Evolutionary conservation across 2,113 vertebrate genomes (phyloP).

Genomic region (Mobula birostris): DNA sequence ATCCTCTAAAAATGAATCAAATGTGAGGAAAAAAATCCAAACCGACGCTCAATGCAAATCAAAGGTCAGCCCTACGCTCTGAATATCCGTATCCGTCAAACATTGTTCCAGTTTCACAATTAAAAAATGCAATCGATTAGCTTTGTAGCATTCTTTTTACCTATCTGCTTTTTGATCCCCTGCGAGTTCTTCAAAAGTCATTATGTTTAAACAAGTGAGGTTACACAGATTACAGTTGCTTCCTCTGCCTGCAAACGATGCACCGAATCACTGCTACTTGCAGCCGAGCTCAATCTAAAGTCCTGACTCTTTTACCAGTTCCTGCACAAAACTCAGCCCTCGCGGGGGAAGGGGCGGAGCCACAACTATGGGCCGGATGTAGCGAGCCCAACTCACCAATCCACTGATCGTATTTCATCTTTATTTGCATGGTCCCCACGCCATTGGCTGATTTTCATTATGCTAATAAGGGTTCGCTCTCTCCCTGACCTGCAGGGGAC

Average conservation of each 20-base stretch:
- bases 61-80: not conserved
- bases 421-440: not conserved
- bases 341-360: not conserved
- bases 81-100: not conserved
- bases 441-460: not conserved
- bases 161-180: conserved; percentile 60
- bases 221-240: not conserved
- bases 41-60: not conserved
- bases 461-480: not conserved
- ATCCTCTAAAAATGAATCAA: not conserved
- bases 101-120: not conserved
- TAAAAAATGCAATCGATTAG: not conserved
- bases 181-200: conserved; percentile 64
- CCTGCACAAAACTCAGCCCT: not conserved
- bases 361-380: not conserved
- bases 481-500: not conserved
- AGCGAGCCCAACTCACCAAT: not conserved
- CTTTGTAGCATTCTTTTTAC: conserved; percentile 42
- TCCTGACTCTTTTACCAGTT: not conserved
- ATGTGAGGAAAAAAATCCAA: not conserved
- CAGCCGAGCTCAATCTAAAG: not conserved
- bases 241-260: not conserved
- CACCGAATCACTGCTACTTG: not conserved
- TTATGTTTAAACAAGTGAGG: conserved; percentile 58
- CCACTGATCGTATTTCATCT: not conserved